These are phyloP conservation scores for Balearica regulorum DNA, from an alignment of 2,797 vertebrate species.

Conservation along the genomic window DNA sequence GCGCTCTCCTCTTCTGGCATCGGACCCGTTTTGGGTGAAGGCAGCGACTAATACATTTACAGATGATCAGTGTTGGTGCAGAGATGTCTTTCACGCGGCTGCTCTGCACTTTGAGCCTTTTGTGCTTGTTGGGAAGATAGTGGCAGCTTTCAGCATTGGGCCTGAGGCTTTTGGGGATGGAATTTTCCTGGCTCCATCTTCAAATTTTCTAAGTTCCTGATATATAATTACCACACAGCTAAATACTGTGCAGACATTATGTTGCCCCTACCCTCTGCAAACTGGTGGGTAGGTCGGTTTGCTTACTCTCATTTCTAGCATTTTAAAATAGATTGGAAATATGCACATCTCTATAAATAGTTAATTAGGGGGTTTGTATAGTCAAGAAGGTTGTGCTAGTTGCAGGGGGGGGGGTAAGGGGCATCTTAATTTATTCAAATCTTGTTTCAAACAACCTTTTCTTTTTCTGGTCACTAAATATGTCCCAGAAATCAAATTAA, in stretches of 20 bases:
- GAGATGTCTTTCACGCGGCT: not conserved
- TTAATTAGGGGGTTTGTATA: not conserved
- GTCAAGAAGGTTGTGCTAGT: not conserved
- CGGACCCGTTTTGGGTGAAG: not conserved
- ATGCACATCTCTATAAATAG: slow-evolving; percentile 44
- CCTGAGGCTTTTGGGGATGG: not conserved
- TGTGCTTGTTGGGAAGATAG: not conserved
- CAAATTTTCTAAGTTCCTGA: not conserved
- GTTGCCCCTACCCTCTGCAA: not conserved
- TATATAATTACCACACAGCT: not conserved
- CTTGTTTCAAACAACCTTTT: not conserved
- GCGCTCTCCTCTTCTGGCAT: not conserved
- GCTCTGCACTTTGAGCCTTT: not conserved
- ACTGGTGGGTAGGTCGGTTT: slow-evolving; percentile 32
- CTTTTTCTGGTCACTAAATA: slow-evolving; percentile 23
- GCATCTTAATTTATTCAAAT: slow-evolving; percentile 19
- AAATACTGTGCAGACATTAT: not conserved
- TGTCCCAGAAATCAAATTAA: slow-evolving; percentile 36
- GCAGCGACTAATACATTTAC: not conserved
- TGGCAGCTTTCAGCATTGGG: not conserved
- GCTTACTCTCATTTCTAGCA: slow-evolving; percentile 8
- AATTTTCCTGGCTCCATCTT: slow-evolving; percentile 8
- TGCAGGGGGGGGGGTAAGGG: not conserved
- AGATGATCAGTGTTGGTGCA: not conserved
- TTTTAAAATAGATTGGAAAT: slow-evolving; percentile 50